Conservation (phyloP, 37 sponge, comb jelly and placozoan genomes). For the Geodia barretti region DNA sequence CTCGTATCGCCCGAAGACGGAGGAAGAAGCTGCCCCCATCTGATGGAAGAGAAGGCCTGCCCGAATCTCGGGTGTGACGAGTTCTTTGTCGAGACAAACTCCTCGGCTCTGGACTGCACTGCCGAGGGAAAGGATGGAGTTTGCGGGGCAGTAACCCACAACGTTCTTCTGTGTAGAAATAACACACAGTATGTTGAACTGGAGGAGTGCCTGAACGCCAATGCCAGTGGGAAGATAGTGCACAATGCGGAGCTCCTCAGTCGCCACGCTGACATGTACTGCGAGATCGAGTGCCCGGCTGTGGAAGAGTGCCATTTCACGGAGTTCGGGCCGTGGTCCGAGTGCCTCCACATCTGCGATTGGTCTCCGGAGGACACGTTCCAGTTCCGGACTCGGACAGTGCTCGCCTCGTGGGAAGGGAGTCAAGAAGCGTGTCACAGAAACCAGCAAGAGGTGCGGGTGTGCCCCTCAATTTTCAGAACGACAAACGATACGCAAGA, state of each 20-base stretch:
- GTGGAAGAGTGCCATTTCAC: slow-evolving; percentile 12
- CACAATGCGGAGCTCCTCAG: not conserved
- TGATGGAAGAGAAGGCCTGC: slow-evolving; percentile 2
- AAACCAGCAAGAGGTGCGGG: not conserved
- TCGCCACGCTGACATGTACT: not conserved
- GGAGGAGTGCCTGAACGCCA: slow-evolving; percentile 1
- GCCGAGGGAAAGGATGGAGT: not conserved
- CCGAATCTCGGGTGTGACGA: not conserved
- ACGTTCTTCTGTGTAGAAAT: not conserved
- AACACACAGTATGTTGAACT: slow-evolving; percentile 4
- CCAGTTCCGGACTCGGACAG: not conserved
- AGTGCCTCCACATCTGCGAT: not conserved
- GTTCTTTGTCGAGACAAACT: not conserved
- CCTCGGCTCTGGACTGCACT: not conserved
- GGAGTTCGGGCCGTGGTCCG: slow-evolving; percentile 14
- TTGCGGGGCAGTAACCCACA: slow-evolving; percentile 1
- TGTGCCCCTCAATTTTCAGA: not conserved
- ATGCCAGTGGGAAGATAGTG: not conserved
- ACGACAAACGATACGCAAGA: not conserved
- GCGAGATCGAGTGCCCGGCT: not conserved
- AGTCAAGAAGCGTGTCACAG: not conserved
- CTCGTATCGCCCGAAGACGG: not conserved
- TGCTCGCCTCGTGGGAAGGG: not conserved
- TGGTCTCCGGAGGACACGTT: not conserved
- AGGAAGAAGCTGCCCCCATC: slow-evolving; percentile 22